These are phyloP conservation scores for Tridacna gigas DNA, from an alignment of 2,888 invertebrate species.

Conservation along the genomic window DNA sequence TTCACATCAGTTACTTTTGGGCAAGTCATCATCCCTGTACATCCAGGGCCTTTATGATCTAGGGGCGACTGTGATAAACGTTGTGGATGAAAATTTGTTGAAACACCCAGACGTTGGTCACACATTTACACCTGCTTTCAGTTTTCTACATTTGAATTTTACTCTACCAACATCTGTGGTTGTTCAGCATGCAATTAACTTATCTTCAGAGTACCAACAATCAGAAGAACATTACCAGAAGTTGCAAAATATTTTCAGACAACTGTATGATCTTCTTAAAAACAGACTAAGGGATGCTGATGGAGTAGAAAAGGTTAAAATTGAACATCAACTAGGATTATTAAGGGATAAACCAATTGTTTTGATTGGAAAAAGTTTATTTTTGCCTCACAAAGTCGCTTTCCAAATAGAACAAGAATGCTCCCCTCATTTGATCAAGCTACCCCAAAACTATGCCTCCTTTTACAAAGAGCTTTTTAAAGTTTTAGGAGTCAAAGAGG, in stretches of 20 bases:
- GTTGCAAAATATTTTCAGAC: background rate
- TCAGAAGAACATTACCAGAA: slow-evolving; percentile 1
- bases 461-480: slow-evolving; percentile 22
- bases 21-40: slow-evolving; percentile 39
- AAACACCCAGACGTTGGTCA: slow-evolving; percentile 65
- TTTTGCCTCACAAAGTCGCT: slow-evolving; percentile 13
- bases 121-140: background rate
- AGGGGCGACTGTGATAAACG: slow-evolving; percentile 36
- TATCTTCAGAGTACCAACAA: slow-evolving; percentile 20
- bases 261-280: background rate
- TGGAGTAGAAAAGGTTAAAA: slow-evolving; percentile 32
- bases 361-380: background rate
- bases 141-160: background rate
- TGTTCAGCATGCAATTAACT: slow-evolving; percentile 19
- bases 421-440: slow-evolving; percentile 19
- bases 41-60: background rate
- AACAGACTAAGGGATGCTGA: slow-evolving; percentile 36
- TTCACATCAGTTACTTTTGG: slow-evolving; percentile 18
- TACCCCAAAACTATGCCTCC: background rate
- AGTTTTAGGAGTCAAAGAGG: slow-evolving; percentile 28
- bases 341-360: background rate
- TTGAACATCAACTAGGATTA: background rate
- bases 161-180: background rate
- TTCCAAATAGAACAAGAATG: slow-evolving; percentile 27
- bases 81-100: slow-evolving; percentile 44